Base-by-base conservation (phyloP, 2,888 invertebrate species). In the Plusia festucae region DNA sequence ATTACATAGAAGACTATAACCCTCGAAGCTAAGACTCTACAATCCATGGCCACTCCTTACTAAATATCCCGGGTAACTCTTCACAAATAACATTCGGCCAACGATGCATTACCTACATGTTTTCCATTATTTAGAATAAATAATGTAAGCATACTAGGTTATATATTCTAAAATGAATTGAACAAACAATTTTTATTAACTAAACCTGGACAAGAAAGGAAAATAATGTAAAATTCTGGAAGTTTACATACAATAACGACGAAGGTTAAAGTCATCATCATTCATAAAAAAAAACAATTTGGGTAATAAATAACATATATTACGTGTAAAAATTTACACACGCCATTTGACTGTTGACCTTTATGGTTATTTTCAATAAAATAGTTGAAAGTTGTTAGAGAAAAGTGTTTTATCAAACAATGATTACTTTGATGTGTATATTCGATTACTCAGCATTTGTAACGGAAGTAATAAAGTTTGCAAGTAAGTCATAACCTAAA, bases 291-390 rank as follows among this genome's bases (percentile, higher is more conserved):
- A 46, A 49, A 11, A 9, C 2, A 46, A 49, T 20, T 8, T 5
- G 18, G 18, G 16, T 49, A 15, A 30, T 2, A 11, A 9, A 49
- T 49, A 11, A 18, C 20, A 11, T 9, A 11, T 49, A 49, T 49
- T 20, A 49, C 8, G 40, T 40, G n/a, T 49, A 49, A 9, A 49
- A 18, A 49, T 20, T 49, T 49, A 11, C 18, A 49, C 46, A 49
- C 46, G 46, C 46, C 9, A 49, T 49, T 49, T 49, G 44, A 8
- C 44, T 44, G 16, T 44, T 44, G 46, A 49, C 46, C 46, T 49
- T 49, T 49, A 49, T 9, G 20, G 46, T 49, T 4, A 18, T 9
- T 18, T 11, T 20, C 13, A 18, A 49, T 11, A 18, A 49, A 49
- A 20, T 2, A 49, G 20, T 16, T 46, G 8, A 46, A 46, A 46